Base-by-base conservation (phyloP, 2,797 vertebrate species). In the Phoxinus dragarum region DNA sequence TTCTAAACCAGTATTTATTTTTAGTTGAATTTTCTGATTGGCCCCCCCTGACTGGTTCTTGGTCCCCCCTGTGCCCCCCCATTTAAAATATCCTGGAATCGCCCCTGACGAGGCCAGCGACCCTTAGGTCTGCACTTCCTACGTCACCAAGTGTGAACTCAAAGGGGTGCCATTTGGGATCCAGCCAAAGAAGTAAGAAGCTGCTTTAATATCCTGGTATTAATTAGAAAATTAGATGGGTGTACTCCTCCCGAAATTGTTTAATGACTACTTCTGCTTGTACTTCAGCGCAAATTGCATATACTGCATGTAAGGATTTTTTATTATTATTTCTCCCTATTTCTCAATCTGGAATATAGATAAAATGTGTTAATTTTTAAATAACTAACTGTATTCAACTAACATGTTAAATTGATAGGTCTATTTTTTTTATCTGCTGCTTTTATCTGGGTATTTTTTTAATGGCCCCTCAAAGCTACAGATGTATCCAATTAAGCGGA, bases 401-500 rank as follows among this genome's bases (percentile, higher is more conserved):
- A 66, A 83, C 4, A 36, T 75, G 31, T 54, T 64, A 47, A 36
- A 36, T n/a, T 47, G 54, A 47, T 40, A 17, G 19, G 4, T 19
- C 38, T 64, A 10, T 34, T 61, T 44, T 40, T 44, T 44, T 61
- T 21, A 74, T 40, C n/a, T 54, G 4, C 36, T 5, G 27, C 14
- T 72, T 17, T 61, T 68, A 56, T 71, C 8, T 49, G n/a, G n/a
- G 14, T 42, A 14, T 31, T 31, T 31, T 54, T 34, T 77, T 67
- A 47, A 21, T 34, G 21, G 54, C 31, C 16, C 17, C 34, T 49
- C 66, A 74, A 56, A 64, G 36, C n/a, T 21, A 73, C 42, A 74
- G 47, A 14, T 52, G 31, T 76, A 75, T 81, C 38, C 49, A 27
- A 44, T 49, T 82, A 85, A 76, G 74, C 71, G 44, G 56, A 84